These are phyloP conservation scores for Anodontia alba DNA, from an alignment of 2,888 invertebrate species.

Conservation along the genomic window DNA sequence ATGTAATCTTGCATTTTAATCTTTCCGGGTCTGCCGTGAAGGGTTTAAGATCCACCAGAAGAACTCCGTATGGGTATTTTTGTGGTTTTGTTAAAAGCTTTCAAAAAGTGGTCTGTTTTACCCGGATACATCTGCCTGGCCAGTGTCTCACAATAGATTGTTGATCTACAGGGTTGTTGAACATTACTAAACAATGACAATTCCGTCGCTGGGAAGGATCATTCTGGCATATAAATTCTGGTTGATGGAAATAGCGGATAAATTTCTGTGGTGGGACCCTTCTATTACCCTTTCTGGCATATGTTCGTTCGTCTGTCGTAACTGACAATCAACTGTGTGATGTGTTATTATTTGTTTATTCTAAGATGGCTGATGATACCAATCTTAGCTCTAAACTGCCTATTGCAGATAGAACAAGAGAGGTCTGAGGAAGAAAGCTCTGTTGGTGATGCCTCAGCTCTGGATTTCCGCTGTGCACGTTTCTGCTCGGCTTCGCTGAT, in stretches of 20 bases:
- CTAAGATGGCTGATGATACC: too few species aligned
- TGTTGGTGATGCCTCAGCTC: too few species aligned
- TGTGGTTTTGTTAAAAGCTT: conserved; percentile 17
- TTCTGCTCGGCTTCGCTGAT: too few species aligned
- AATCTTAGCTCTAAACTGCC: too few species aligned
- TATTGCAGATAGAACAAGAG: too few species aligned
- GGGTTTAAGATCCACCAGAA: conserved; percentile 17
- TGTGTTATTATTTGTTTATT: too few species aligned
- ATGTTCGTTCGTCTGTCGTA: too few species aligned
- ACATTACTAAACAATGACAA: conserved; percentile 53
- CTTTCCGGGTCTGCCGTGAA: not conserved
- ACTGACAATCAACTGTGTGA: too few species aligned
- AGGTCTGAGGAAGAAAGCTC: too few species aligned
- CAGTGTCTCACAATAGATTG: conserved; percentile 43
- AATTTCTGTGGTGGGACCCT: conserved; percentile 45
- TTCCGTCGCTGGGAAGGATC: conserved; percentile 39
- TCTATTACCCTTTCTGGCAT: conserved; percentile 48
- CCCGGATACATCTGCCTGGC: conserved; percentile 52
- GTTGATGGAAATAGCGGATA: conserved; percentile 43
- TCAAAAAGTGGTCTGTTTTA: conserved; percentile 4
- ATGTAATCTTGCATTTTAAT: not conserved
- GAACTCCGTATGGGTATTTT: conserved; percentile 18
- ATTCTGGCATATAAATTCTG: conserved; percentile 47
- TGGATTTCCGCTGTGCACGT: too few species aligned
- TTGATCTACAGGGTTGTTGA: conserved; percentile 53